Conservation (phyloP, 2,888 invertebrate species). For the Rhaphigaster nebulosa region DNA sequence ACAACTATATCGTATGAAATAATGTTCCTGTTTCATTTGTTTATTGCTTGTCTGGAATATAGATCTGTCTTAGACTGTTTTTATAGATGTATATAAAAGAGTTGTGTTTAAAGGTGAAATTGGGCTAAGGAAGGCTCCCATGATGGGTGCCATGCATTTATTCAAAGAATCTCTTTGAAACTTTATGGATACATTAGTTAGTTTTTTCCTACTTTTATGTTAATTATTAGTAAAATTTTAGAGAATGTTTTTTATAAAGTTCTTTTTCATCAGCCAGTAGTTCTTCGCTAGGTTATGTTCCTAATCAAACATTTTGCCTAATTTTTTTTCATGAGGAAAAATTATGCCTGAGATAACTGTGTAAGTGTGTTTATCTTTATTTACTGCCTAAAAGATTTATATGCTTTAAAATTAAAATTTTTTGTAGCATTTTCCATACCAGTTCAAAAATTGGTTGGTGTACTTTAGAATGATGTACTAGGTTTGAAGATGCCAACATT, state of each 20-base stretch:
- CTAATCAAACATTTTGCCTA: conserved; percentile 18
- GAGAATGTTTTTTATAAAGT: neutral
- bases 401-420: neutral
- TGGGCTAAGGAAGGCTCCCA: conserved; percentile 13
- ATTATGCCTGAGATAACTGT: neutral
- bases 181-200: conserved; percentile 2
- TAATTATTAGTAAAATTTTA: neutral
- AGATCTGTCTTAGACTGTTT: conserved; percentile 11
- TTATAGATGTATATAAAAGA: neutral
- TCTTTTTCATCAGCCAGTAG: neutral
- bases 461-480: neutral
- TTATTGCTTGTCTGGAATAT: neutral
- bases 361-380: neutral
- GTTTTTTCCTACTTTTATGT: neutral
- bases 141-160: neutral
- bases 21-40: conserved; percentile 30
- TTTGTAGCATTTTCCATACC: neutral
- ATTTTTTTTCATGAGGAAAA: neutral
- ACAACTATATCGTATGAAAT: neutral
- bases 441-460: neutral
- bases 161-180: neutral
- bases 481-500: conserved; percentile 18
- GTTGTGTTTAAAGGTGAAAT: neutral
- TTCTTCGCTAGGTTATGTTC: conserved; percentile 5
- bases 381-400: neutral